A percentile compares a stretch with the other conserved stretches of the same genome.
These are phyloP conservation scores for Hylaeus volcanicus DNA, from an alignment of 1,140 invertebrate species.

Conservation along the genomic window DNA sequence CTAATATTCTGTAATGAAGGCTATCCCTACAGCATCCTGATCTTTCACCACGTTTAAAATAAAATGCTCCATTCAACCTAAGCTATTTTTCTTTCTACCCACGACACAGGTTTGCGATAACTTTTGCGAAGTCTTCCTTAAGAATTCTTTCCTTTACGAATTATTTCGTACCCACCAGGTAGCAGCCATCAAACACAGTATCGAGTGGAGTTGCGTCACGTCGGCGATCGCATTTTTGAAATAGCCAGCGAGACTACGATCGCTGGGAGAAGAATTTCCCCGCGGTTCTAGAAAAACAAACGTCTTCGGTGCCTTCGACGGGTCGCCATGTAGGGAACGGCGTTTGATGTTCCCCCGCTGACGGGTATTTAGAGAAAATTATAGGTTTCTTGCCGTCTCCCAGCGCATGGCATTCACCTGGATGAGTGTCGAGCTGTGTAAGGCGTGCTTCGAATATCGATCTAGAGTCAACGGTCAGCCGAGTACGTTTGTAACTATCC, in stretches of 20 bases:
- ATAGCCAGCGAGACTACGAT: background rate
- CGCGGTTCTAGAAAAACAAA: conserved; percentile 39
- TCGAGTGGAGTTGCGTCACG: no score
- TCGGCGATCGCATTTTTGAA: conserved; percentile 13
- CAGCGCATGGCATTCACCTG: conserved; percentile 45
- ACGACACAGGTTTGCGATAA: no score
- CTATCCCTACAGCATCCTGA: no score
- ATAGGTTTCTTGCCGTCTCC: conserved; percentile 63
- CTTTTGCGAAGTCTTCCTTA: no score
- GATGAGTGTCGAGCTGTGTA: conserved; percentile 54
- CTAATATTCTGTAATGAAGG: no score
- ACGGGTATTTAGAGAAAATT: conserved; percentile 74
- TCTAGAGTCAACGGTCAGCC: conserved; percentile 63
- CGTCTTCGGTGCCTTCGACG: conserved; percentile 33
- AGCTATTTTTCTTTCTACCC: no score
- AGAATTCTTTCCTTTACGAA: no score
- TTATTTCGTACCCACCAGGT: no score
- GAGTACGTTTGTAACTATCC: conserved; percentile 37
- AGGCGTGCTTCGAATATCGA: conserved; percentile 70
- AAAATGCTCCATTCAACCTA: no score
- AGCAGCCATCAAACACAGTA: no score
- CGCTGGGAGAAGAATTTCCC: conserved; percentile 19
- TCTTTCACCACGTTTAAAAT: no score
- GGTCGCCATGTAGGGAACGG: conserved; percentile 61
- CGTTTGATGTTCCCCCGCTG: conserved; percentile 65